These are phyloP conservation scores for Teleogryllus oceanicus DNA, from an alignment of 2,888 invertebrate genomes.

Conservation along the genomic window DNA sequence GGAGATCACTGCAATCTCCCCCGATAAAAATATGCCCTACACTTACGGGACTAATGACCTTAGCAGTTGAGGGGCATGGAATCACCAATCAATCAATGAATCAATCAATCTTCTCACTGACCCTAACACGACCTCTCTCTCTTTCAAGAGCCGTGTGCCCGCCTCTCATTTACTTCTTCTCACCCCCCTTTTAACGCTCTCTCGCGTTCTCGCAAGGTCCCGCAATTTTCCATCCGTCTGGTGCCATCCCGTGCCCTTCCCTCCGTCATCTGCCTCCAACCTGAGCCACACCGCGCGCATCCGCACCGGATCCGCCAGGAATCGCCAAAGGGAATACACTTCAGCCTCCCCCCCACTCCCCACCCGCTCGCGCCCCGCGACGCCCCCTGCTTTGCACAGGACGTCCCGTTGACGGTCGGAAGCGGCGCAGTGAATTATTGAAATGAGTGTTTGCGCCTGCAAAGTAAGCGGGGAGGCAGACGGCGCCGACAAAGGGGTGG, in stretches of 20 bases:
- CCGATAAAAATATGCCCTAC: too few relatives aligned
- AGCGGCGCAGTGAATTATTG: background rate
- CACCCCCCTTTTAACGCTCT: background rate
- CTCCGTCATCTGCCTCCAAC: background rate
- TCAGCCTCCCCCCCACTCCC: background rate
- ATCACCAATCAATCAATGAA: too few relatives aligned
- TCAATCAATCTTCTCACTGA: too few relatives aligned
- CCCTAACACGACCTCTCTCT: too few relatives aligned
- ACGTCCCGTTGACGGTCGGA: background rate
- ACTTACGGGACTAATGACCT: too few relatives aligned
- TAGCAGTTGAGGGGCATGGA: too few relatives aligned
- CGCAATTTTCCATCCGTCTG: background rate
- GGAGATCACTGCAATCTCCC: too few relatives aligned
- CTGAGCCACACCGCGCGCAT: too few relatives aligned
- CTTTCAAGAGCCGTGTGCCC: too few relatives aligned
- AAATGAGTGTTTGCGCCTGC: constrained; percentile 18
- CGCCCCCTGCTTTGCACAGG: background rate
- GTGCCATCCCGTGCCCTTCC: background rate
- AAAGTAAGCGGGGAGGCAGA: background rate
- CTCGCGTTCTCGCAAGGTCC: background rate
- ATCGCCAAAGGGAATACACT: too few relatives aligned
- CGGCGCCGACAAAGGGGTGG: background rate
- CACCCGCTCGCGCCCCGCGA: background rate
- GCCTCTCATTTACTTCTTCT: too few relatives aligned
- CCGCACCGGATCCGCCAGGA: too few relatives aligned